These are phyloP conservation scores for Oryctolagus cuniculus DNA, from an alignment of 2,113 vertebrate species.

Conservation along the genomic window mOryCun1.1 NC_091435.1:111565501-111566000, in stretches of 20 bases:
- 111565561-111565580: conserved; percentile 2
- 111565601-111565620: not conserved
- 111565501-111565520: not conserved
- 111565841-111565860: not conserved
- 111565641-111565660: not conserved
- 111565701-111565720: not conserved
- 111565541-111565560: not conserved
- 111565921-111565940: not conserved
- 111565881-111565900: not conserved
- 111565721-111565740: not conserved
- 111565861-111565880: not conserved
- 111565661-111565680: not conserved
- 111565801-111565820: not conserved
- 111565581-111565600: not conserved
- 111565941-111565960: not conserved
- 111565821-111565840: not conserved
- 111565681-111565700: not conserved
- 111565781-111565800: not conserved
- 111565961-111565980: not conserved
- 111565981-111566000: not conserved
- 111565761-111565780: conserved; percentile 24
- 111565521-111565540: not conserved
- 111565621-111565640: accelerated
- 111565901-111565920: not conserved
- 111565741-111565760: conserved; percentile 15